Evolutionary conservation across 2,113 vertebrate genomes (phyloP).

Genomic region (Ursus arctos): DNA sequence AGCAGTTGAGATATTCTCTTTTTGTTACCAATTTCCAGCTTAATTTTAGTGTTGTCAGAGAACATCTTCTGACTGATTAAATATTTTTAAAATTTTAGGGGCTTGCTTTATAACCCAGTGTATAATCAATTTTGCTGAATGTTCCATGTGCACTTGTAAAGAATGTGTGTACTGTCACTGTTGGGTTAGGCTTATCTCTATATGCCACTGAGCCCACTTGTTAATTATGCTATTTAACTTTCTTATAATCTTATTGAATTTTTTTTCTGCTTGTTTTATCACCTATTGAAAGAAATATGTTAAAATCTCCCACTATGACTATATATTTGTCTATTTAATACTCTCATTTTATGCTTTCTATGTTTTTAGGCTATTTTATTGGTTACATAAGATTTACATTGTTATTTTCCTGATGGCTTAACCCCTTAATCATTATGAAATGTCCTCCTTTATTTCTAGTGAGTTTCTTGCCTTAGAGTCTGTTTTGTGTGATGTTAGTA

Average conservation of each 20-base stretch:
- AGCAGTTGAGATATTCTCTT: background rate
- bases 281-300: background rate
- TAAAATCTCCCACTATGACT: background rate
- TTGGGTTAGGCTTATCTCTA: background rate
- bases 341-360: background rate
- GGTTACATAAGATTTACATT: background rate
- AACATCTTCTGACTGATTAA: background rate
- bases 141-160: background rate
- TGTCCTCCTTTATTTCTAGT: background rate
- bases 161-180: background rate
- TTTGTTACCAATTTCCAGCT: background rate
- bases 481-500: background rate
- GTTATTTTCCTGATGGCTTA: background rate
- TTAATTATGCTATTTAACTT: background rate
- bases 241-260: background rate
- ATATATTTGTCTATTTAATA: background rate
- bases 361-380: constrained; percentile 11
- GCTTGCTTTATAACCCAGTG: background rate
- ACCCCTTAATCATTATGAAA: background rate
- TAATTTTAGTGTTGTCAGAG: background rate
- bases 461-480: background rate
- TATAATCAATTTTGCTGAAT: background rate
- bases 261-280: background rate
- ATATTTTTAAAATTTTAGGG: background rate
- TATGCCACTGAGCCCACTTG: background rate